Conservation (phyloP, 64 coral and sea anemone genomes). For the Dendrophyllia cribrosa region DNA sequence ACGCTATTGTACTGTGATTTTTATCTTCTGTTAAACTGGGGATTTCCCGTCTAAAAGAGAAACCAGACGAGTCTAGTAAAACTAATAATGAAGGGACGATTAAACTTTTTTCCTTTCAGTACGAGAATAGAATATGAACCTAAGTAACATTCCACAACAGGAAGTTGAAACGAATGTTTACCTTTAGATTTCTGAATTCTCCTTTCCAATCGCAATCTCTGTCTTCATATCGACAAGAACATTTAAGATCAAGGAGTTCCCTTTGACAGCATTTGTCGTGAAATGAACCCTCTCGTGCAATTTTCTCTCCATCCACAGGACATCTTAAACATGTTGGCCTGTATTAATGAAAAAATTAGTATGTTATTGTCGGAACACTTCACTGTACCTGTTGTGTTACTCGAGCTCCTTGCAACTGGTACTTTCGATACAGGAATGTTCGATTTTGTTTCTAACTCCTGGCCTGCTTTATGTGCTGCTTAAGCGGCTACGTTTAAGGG, state of each 20-base stretch:
- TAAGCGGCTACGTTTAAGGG: too few species aligned
- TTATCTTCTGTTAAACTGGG: too few species aligned
- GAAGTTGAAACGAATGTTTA: slow-evolving; percentile 12
- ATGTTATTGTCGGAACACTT: too few species aligned
- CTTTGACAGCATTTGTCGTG: slow-evolving; percentile 66
- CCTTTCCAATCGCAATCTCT: slow-evolving; percentile 69
- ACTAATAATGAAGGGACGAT: too few species aligned
- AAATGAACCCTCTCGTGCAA: slow-evolving; percentile 44
- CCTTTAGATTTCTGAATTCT: slow-evolving; percentile 56
- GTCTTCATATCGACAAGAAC: slow-evolving; percentile 49
- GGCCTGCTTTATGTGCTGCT: too few species aligned
- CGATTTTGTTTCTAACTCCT: too few species aligned
- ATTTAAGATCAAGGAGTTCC: slow-evolving; percentile 51
- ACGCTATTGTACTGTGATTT: too few species aligned
- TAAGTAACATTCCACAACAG: neutral
- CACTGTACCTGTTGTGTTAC: too few species aligned
- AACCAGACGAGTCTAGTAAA: too few species aligned
- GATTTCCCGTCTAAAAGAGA: too few species aligned
- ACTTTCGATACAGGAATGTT: too few species aligned
- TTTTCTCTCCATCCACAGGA: slow-evolving; percentile 38
- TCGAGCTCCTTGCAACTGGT: too few species aligned
- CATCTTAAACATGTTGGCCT: slow-evolving; percentile 15
- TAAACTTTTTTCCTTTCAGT: neutral
- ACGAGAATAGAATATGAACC: slow-evolving; percentile 19
- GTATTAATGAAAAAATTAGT: neutral